Percentiles rank a stretch among this genome's conserved stretches.
These are phyloP conservation scores for Anolis apletophallus DNA, from an alignment of 2,797 vertebrate genomes.

Conservation along the genomic window DNA sequence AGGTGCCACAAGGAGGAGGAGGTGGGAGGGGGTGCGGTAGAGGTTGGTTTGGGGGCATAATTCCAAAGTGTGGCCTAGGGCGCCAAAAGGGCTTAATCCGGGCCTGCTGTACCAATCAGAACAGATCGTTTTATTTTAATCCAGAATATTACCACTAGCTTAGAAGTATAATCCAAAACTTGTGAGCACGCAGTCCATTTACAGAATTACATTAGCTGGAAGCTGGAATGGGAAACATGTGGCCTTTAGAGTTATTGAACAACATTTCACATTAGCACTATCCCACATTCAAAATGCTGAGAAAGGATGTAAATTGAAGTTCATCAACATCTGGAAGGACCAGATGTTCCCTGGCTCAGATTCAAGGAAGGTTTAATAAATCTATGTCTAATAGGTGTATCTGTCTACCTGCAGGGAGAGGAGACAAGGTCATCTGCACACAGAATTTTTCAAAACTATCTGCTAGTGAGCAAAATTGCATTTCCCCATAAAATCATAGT, in stretches of 20 bases:
- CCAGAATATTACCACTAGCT: neutral
- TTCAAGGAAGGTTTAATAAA: neutral
- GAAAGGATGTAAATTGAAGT: neutral
- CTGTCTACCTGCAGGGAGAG: neutral
- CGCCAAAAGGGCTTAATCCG: no score
- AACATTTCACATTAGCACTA: neutral
- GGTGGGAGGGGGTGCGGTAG: no score
- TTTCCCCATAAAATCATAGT: neutral
- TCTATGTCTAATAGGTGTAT: neutral
- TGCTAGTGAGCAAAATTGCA: neutral
- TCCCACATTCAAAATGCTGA: neutral
- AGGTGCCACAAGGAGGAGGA: no score
- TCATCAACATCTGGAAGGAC: neutral
- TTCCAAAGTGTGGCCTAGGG: no score
- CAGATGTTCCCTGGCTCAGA: neutral
- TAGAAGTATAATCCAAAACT: neutral
- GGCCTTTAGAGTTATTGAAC: neutral
- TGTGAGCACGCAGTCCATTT: neutral
- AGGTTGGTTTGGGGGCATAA: no score
- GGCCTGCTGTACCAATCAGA: conserved; percentile 20
- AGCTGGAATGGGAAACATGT: neutral
- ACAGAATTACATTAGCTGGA: neutral
- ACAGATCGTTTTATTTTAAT: neutral
- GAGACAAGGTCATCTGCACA: neutral
- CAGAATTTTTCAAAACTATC: neutral